Evolutionary conservation across 2,888 invertebrate genomes (phyloP).

Genomic region (Parascotia fuliginaria): DNA sequence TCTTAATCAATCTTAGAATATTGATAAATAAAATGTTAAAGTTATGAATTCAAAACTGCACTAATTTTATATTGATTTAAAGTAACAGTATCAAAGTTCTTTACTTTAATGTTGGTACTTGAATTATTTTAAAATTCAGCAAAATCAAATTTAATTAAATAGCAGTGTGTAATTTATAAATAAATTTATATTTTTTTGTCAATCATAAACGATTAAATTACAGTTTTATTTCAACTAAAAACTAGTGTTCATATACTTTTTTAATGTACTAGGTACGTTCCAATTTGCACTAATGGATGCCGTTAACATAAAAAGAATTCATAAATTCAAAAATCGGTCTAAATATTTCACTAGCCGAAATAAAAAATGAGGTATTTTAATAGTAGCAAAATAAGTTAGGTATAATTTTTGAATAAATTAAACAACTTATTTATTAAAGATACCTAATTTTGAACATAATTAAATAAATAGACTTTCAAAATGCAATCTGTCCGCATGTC

Average conservation of each 20-base stretch:
- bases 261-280: slow-evolving; percentile 1
- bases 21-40: slow-evolving; percentile 48
- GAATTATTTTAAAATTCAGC: neutral
- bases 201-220: too few relatives aligned
- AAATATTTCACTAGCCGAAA: slow-evolving; percentile 7
- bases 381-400: slow-evolving; percentile 31
- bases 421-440: slow-evolving; percentile 32
- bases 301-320: slow-evolving; percentile 13
- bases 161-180: too few relatives aligned
- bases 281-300: slow-evolving; percentile 16
- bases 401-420: slow-evolving; percentile 49
- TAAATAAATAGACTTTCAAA: slow-evolving; percentile 14
- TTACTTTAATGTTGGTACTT: too few relatives aligned
- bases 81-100: too few relatives aligned
- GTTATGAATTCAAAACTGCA: slow-evolving; percentile 28
- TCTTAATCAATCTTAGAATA: slow-evolving; percentile 49
- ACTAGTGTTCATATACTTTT: too few relatives aligned
- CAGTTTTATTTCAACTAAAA: too few relatives aligned
- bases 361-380: slow-evolving; percentile 17
- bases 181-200: too few relatives aligned
- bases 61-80: slow-evolving; percentile 4
- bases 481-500: slow-evolving; percentile 21
- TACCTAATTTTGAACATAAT: slow-evolving; percentile 6
- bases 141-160: neutral
- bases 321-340: slow-evolving; percentile 13